These are phyloP conservation scores for Epicampocera succincta DNA, from an alignment of 2,888 invertebrate species.

Conservation along the genomic window DNA sequence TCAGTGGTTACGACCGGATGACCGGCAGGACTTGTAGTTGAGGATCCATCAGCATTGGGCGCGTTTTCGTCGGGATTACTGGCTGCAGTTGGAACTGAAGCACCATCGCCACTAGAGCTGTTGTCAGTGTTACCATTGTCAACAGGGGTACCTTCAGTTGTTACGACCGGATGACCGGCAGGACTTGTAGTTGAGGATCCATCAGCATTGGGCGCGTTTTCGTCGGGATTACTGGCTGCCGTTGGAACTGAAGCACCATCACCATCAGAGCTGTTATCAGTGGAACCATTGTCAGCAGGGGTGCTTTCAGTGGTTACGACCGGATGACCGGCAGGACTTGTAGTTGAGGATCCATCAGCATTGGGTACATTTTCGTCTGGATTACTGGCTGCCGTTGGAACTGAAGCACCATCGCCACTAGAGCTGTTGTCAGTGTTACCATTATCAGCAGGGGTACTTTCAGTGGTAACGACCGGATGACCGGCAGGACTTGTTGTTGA, in stretches of 20 bases:
- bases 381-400: slow-evolving; percentile 51
- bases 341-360: slow-evolving; percentile 25
- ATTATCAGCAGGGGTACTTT: neutral
- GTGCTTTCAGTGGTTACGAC: slow-evolving; percentile 15
- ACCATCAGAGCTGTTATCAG: neutral
- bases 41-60: slow-evolving; percentile 11
- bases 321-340: neutral
- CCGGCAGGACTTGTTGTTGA: neutral
- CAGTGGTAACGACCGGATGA: no score
- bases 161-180: no score
- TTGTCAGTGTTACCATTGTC: no score
- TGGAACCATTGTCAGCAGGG: slow-evolving; percentile 1
- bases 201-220: slow-evolving; percentile 22
- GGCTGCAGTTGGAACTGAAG: slow-evolving; percentile 54
- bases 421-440: neutral
- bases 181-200: slow-evolving; percentile 3
- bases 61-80: slow-evolving; percentile 31
- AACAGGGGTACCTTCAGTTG: no score
- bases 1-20: neutral
- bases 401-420: slow-evolving; percentile 38
- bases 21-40: neutral
- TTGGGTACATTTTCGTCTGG: slow-evolving; percentile 18
- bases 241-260: neutral
- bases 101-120: slow-evolving; percentile 38
- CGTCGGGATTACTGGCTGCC: neutral